Conservation (phyloP, 2,888 invertebrate species). For the Synanthedon formicaeformis region DNA sequence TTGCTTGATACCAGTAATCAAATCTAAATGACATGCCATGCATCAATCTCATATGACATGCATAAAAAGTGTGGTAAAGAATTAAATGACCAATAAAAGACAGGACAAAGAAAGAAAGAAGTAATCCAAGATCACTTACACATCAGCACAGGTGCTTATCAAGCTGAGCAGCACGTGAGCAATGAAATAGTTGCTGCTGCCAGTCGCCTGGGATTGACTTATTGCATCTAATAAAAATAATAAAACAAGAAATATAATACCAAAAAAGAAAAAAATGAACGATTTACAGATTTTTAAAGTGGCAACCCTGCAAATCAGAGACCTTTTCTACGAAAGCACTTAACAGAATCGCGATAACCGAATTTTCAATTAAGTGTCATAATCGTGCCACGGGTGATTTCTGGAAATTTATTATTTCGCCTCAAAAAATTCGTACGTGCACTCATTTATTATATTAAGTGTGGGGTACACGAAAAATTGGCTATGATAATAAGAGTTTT, state of each 20-base stretch:
- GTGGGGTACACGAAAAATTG: conserved; percentile 9
- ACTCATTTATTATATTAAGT: conserved; percentile 39
- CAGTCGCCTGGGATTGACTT: too few species aligned
- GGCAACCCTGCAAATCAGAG: not conserved
- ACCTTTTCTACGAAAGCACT: conserved; percentile 58
- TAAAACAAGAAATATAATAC: too few species aligned
- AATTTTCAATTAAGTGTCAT: conserved; percentile 67
- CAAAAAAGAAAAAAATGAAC: too few species aligned
- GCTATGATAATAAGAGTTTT: not conserved
- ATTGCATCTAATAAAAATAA: too few species aligned
- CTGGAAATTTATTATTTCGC: conserved; percentile 55
- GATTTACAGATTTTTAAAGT: not conserved
- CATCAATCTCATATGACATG: not conserved
- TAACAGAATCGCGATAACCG: conserved; percentile 53
- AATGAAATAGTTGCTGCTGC: too few species aligned
- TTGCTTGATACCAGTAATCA: too few species aligned
- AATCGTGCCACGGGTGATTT: conserved; percentile 44
- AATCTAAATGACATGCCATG: conserved; percentile 1
- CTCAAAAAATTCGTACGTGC: conserved; percentile 46
- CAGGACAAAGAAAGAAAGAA: too few species aligned
- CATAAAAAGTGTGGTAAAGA: not conserved
- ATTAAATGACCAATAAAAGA: not conserved
- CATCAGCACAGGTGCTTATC: too few species aligned
- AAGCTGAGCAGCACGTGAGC: too few species aligned
- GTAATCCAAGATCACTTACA: too few species aligned